These are phyloP conservation scores for Archaeoteleia sp. DNA, from an alignment of 2,888 invertebrate species.

Conservation along the genomic window DNA sequence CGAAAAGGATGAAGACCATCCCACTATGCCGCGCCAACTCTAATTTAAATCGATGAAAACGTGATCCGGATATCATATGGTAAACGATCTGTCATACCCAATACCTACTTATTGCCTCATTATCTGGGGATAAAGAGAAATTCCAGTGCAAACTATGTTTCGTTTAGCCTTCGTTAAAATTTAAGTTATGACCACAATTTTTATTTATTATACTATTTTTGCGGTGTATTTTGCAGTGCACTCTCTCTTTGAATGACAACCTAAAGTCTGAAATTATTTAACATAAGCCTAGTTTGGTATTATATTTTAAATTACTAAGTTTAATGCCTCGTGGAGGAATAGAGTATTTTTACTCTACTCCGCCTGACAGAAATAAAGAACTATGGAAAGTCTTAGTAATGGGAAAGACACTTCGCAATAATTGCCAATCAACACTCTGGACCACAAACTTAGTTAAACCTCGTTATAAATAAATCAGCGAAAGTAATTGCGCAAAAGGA, in stretches of 20 bases:
- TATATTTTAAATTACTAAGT: too few species aligned
- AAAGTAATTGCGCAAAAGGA: conserved; percentile 23
- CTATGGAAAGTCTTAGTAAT: conserved; percentile 19
- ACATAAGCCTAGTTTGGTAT: too few species aligned
- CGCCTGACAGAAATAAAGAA: conserved; percentile 48
- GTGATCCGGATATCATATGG: conserved; percentile 7
- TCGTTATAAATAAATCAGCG: conserved; percentile 40
- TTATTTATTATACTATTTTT: too few species aligned
- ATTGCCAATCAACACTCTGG: conserved; percentile 19
- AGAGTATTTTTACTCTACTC: conserved; percentile 29
- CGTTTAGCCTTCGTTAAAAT: too few species aligned
- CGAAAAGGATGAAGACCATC: not conserved
- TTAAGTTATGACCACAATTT: too few species aligned
- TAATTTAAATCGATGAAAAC: conserved; percentile 21
- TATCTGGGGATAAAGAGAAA: too few species aligned
- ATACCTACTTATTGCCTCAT: conserved; percentile 1
- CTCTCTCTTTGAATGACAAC: too few species aligned
- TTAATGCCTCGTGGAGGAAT: too few species aligned
- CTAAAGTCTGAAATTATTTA: too few species aligned
- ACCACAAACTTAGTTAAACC: conserved; percentile 25
- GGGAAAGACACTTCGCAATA: conserved; percentile 15
- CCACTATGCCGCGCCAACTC: conserved; percentile 12
- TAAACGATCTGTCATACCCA: not conserved
- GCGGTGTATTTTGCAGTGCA: too few species aligned
- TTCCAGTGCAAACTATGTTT: too few species aligned